Evolutionary conservation across 2,888 invertebrate genomes (phyloP).

Genomic region (Diplazon laetatorius): DNA sequence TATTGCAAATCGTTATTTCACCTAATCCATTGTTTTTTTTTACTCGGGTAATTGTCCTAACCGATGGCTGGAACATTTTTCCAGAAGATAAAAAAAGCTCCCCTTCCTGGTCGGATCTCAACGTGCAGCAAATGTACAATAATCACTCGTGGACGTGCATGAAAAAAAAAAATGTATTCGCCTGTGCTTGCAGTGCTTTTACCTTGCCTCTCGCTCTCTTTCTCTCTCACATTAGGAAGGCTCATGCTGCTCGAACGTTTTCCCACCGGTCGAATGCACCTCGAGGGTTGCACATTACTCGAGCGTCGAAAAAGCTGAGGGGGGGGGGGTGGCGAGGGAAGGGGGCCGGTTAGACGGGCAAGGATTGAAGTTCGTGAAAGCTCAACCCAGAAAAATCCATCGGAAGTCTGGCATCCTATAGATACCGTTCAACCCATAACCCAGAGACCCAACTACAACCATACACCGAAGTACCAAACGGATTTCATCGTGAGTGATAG

Average conservation of each 20-base stretch:
- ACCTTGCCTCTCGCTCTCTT: slow-evolving; percentile 1
- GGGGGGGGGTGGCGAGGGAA: too few relatives aligned
- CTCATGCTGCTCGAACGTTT: slow-evolving; percentile 19
- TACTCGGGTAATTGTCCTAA: background rate
- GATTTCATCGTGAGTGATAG: slow-evolving; percentile 1
- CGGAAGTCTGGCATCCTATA: slow-evolving; percentile 39
- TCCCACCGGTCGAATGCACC: slow-evolving; percentile 6
- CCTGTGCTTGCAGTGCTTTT: slow-evolving; percentile 3
- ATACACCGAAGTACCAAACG: slow-evolving; percentile 38
- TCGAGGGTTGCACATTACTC: slow-evolving; percentile 23
- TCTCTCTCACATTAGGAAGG: slow-evolving; percentile 1
- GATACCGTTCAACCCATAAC: slow-evolving; percentile 1
- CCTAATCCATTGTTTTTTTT: too few relatives aligned
- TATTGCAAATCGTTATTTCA: too few relatives aligned
- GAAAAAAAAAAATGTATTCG: slow-evolving; percentile 32
- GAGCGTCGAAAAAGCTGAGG: slow-evolving; percentile 24
- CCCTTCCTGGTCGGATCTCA: too few relatives aligned
- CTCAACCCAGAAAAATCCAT: slow-evolving; percentile 30
- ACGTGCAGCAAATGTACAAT: slow-evolving; percentile 12
- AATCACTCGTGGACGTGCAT: slow-evolving; percentile 26
- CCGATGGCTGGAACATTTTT: slow-evolving; percentile 14
- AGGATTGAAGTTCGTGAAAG: slow-evolving; percentile 34
- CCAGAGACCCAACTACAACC: slow-evolving; percentile 8
- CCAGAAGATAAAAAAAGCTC: slow-evolving; percentile 20
- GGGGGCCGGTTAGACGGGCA: background rate